Percentiles rank a stretch among this genome's conserved stretches.
Conservation (phyloP, 2,888 invertebrate genomes). For the Drosophila neotestacea region DNA sequence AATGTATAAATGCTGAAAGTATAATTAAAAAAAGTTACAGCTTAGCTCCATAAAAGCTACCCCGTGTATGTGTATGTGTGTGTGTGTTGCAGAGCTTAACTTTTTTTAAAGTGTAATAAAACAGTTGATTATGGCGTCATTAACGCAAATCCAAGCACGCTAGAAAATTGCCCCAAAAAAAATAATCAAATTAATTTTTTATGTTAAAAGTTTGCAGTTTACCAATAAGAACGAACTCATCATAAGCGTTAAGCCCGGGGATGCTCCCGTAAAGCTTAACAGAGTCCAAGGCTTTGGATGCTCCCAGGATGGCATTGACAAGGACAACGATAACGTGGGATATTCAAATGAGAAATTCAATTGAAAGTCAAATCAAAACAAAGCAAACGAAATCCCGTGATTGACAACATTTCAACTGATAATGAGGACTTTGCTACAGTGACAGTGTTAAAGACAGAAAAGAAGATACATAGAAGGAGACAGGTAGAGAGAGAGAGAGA, state of each 20-base stretch:
- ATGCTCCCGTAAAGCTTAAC: slow-evolving; percentile 48
- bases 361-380: slow-evolving; percentile 77
- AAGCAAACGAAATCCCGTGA: slow-evolving; percentile 74
- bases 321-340: slow-evolving; percentile 37
- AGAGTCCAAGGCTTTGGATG: slow-evolving; percentile 11
- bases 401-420: slow-evolving; percentile 81
- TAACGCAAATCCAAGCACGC: slow-evolving; percentile 64
- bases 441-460: slow-evolving; percentile 10
- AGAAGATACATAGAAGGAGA: slow-evolving; percentile 1
- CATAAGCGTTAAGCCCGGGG: slow-evolving; percentile 62
- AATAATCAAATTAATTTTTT: slow-evolving; percentile 81
- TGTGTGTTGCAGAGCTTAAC: slow-evolving; percentile 45
- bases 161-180: slow-evolving; percentile 36
- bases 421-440: slow-evolving; percentile 65
- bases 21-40: slow-evolving; percentile 73
- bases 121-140: slow-evolving; percentile 80
- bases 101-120: slow-evolving; percentile 77
- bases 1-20: slow-evolving; percentile 30
- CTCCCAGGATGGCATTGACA: slow-evolving; percentile 24
- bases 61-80: slow-evolving; percentile 28
- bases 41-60: slow-evolving; percentile 59
- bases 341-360: slow-evolving; percentile 77
- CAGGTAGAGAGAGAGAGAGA: slow-evolving; percentile 1
- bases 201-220: slow-evolving; percentile 72
- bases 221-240: slow-evolving; percentile 66